These are phyloP conservation scores for Limanda limanda DNA, from an alignment of 2,113 vertebrate genomes.

Conservation along the genomic window DNA sequence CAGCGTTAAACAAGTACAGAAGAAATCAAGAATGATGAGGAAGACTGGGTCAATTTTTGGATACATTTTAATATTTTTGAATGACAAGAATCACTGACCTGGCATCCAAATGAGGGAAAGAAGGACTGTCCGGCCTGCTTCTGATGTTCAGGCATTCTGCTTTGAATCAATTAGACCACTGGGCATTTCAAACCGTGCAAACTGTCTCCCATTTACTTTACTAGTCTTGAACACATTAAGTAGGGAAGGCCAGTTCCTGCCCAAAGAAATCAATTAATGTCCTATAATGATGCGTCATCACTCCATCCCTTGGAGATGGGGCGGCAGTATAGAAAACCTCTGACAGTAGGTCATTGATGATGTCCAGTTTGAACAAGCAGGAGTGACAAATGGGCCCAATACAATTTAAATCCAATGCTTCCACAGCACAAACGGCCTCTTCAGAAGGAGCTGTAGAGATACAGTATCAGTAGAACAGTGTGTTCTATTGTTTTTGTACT, in stretches of 20 bases:
- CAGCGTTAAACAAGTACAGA: too few species aligned
- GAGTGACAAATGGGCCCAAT: background rate
- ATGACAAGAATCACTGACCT: too few species aligned
- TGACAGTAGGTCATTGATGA: background rate
- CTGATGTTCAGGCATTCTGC: background rate
- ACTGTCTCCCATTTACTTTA: conserved; percentile 17
- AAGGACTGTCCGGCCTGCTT: background rate
- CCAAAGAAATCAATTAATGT: conserved; percentile 11
- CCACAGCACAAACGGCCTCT: background rate
- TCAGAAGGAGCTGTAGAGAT: background rate
- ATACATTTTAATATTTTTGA: too few species aligned
- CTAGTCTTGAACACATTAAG: conserved; percentile 24
- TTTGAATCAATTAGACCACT: conserved; percentile 59
- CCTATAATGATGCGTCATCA: background rate
- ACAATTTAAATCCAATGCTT: background rate
- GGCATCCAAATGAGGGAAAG: too few species aligned
- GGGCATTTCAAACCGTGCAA: background rate
- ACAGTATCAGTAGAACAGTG: background rate
- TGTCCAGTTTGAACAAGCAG: background rate
- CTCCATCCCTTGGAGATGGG: background rate
- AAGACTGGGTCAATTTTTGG: too few species aligned
- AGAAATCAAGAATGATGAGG: too few species aligned
- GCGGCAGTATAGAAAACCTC: background rate
- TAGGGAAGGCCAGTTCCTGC: conserved; percentile 11
- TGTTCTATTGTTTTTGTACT: background rate